phyloP scores from a whole-genome alignment of 2,797 vertebrate genomes.

The Anas acuta region DNA sequence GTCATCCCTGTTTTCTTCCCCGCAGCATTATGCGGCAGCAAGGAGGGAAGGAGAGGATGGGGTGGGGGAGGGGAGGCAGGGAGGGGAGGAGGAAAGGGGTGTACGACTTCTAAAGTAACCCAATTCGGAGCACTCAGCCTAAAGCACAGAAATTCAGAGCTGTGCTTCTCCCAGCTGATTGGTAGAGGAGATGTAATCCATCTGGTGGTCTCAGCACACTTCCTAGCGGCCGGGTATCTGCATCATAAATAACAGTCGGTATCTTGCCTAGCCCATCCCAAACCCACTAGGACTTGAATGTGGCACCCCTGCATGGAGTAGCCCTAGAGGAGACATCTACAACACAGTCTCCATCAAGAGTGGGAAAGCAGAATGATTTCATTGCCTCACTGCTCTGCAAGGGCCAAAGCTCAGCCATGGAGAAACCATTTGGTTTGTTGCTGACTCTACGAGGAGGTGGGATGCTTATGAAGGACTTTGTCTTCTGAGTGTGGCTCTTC shows the following conservation, averaged over 20 bases:
- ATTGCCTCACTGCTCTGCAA: background rate
- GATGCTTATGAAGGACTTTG: background rate
- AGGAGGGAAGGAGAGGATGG: background rate
- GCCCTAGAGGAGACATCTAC: background rate
- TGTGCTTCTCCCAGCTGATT: background rate
- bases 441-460: background rate
- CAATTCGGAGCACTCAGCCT: background rate
- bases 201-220: constrained; percentile 16
- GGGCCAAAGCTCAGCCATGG: background rate
- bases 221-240: background rate
- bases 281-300: background rate
- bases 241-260: background rate
- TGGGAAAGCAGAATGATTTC: background rate
- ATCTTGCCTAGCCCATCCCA: background rate
- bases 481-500: background rate
- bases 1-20: constrained; percentile 30
- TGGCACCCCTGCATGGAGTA: background rate
- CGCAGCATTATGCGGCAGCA: rapidly evolving
- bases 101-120: constrained; percentile 1
- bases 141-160: constrained; percentile 9
- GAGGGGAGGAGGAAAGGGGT: constrained; percentile 10
- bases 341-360: background rate
- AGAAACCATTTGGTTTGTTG: background rate
- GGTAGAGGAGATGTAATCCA: constrained; percentile 3
- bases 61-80: background rate